Conservation (phyloP, 2,888 invertebrate species). For the Seira musarum region DNA sequence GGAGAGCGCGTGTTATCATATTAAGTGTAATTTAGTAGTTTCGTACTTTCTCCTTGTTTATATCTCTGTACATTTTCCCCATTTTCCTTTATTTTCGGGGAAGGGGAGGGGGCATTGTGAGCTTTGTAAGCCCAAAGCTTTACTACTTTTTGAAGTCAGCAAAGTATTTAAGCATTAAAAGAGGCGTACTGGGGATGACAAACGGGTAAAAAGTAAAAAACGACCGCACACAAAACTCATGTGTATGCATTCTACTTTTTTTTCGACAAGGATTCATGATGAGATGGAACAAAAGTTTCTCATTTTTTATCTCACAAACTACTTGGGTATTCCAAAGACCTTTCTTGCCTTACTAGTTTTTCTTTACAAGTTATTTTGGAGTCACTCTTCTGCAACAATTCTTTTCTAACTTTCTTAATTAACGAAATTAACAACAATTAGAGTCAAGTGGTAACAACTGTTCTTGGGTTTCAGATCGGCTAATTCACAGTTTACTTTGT, state of each 20-base stretch:
- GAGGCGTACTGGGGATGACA: no score
- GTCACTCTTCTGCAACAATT: constrained; percentile 1
- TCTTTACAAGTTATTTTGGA: constrained; percentile 4
- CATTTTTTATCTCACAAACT: neutral
- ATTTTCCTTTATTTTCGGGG: no score
- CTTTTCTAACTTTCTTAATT: constrained; percentile 52
- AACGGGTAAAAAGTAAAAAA: constrained; percentile 6
- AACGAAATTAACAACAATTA: constrained; percentile 54
- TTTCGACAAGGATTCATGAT: constrained; percentile 39
- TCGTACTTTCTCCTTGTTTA: no score
- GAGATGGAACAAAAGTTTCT: constrained; percentile 50
- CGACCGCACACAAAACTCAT: constrained; percentile 27
- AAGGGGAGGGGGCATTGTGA: no score
- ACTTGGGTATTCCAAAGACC: neutral
- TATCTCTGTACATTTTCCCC: no score
- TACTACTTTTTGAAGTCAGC: no score
- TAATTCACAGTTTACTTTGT: constrained; percentile 22
- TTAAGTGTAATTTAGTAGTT: no score
- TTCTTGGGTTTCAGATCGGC: constrained; percentile 25
- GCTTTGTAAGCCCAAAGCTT: no score
- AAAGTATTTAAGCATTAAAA: no score
- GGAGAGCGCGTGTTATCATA: no score
- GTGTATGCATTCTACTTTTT: constrained; percentile 40
- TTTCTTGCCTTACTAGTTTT: constrained; percentile 14
- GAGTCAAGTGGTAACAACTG: constrained; percentile 56